Evolutionary conservation across 2,797 vertebrate species (phyloP).

Genomic region (Oryzias dopingdopingensis): DNA sequence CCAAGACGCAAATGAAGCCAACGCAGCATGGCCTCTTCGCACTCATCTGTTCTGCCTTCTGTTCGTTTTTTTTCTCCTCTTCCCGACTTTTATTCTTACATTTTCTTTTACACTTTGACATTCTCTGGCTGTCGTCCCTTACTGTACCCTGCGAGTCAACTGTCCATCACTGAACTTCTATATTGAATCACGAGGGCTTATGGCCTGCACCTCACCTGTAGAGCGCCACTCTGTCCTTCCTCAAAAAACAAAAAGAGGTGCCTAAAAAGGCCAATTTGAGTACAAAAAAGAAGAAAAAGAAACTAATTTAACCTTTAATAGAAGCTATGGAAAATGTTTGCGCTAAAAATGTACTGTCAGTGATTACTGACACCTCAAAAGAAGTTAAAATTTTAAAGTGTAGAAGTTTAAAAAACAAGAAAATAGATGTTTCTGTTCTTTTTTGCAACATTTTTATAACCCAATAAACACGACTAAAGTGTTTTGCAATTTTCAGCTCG

Average conservation of each 20-base stretch:
- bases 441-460: too few relatives aligned
- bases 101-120: constrained; percentile 46
- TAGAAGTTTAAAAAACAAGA: too few relatives aligned
- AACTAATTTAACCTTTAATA: background rate
- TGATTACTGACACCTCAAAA: too few relatives aligned
- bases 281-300: background rate
- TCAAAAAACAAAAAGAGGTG: constrained; percentile 24
- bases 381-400: too few relatives aligned
- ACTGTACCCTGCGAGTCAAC: constrained; percentile 72
- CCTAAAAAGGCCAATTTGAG: background rate
- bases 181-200: constrained; percentile 51
- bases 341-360: too few relatives aligned
- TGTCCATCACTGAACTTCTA: constrained; percentile 67
- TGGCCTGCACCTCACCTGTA: constrained; percentile 43
- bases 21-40: constrained; percentile 98
- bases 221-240: constrained; percentile 16
- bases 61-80: constrained; percentile 48
- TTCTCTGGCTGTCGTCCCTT: constrained; percentile 40
- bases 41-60: constrained; percentile 88
- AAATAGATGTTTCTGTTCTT: too few relatives aligned
- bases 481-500: too few relatives aligned
- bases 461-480: too few relatives aligned
- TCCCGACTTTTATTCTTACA: constrained; percentile 41
- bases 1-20: constrained; percentile 93
- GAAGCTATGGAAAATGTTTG: too few relatives aligned